A percentile compares a stretch with the other conserved stretches of the same genome.
phyloP scores from a whole-genome alignment of 2,888 invertebrate genomes.

The Molanna angustata region DNA sequence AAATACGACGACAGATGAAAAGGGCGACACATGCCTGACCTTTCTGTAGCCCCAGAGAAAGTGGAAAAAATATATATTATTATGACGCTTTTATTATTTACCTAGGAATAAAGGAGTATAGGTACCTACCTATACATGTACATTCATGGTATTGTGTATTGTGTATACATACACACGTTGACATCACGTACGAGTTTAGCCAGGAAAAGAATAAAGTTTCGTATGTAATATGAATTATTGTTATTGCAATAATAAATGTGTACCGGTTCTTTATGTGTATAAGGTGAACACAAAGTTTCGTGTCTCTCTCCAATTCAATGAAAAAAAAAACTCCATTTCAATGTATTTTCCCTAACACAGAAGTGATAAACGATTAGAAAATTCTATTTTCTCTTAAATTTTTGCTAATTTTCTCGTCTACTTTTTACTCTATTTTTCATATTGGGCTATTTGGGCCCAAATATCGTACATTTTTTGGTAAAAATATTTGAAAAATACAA shows the following conservation, averaged over 20 bases:
- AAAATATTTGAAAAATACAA: too few species aligned
- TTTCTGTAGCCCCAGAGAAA: too few species aligned
- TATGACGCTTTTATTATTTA: constrained; percentile 33
- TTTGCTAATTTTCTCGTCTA: too few species aligned
- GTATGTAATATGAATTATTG: constrained; percentile 32
- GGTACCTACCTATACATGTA: too few species aligned
- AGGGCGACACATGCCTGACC: constrained; percentile 30
- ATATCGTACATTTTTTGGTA: too few species aligned
- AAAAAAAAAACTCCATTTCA: not conserved
- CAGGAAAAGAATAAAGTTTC: constrained; percentile 31
- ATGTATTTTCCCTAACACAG: not conserved
- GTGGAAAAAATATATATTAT: too few species aligned
- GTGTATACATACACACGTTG: constrained; percentile 5
- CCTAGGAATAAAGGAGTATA: constrained; percentile 31
- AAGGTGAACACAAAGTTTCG: not conserved
- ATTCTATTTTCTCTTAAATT: too few species aligned
- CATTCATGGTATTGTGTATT: too few species aligned
- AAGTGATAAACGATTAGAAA: not conserved
- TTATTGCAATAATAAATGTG: constrained; percentile 32
- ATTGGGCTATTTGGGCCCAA: too few species aligned
- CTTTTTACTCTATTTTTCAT: too few species aligned
- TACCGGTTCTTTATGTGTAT: constrained; percentile 14
- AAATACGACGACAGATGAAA: too few species aligned
- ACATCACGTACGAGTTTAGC: constrained; percentile 24
- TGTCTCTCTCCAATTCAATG: not conserved